These are phyloP conservation scores for Ophion obscuratus DNA, from an alignment of 2,888 invertebrate species.

Conservation along the genomic window DNA sequence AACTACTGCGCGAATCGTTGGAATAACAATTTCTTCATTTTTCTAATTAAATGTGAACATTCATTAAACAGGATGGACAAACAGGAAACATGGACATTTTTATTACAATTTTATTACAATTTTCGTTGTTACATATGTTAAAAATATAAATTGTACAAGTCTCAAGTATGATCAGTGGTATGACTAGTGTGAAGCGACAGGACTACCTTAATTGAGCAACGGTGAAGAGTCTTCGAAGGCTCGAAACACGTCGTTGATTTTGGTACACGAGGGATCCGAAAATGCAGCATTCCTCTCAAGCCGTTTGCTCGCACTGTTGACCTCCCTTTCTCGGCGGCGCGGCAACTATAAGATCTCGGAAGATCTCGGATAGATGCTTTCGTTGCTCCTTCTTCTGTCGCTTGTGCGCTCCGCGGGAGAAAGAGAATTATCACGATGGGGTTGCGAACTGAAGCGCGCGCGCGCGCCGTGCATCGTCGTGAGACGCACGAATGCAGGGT, in stretches of 20 bases:
- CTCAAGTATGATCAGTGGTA: no score
- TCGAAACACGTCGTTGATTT: conserved; percentile 28
- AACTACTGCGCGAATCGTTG: no score
- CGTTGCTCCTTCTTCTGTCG: not conserved
- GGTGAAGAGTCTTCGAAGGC: not conserved
- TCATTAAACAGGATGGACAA: no score
- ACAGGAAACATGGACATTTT: no score
- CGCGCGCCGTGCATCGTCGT: not conserved
- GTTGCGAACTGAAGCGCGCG: conserved; percentile 65
- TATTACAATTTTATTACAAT: no score
- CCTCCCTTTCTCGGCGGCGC: conserved; percentile 49
- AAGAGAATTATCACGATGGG: conserved; percentile 72
- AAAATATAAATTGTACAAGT: no score
- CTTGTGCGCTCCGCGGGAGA: conserved; percentile 28
- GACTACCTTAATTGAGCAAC: not conserved
- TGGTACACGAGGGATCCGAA: conserved; percentile 22
- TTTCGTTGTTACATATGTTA: no score
- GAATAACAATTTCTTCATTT: no score
- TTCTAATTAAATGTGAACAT: no score
- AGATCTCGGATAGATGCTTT: conserved; percentile 60
- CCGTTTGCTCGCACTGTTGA: conserved; percentile 52
- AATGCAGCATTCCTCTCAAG: conserved; percentile 45
- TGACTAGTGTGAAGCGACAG: no score
- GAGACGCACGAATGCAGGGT: conserved; percentile 77
- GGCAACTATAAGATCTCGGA: conserved; percentile 39